Evolutionary conservation across 2,113 vertebrate species (phyloP), one percentile per base, ranked within the genome.

Genomic region (Lathamus discolor): DNA sequence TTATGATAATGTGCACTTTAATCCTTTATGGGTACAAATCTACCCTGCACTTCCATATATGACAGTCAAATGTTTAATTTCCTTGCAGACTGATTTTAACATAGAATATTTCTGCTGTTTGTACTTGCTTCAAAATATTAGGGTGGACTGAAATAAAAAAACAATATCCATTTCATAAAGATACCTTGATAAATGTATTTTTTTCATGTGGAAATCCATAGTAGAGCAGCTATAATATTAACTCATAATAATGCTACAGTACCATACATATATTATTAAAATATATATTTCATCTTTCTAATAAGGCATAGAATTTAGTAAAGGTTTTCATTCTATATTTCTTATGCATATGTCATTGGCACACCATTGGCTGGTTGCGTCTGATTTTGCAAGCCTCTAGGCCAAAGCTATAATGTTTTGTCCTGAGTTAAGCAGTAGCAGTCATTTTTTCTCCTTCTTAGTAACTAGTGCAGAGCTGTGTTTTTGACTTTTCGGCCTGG

Each of bases 61-160:
- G 1, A 35, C 59, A 54, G 37, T 82, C 28, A 67, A 84, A 19
- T 85, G n/a, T 68, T 93, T 81, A 13, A 74, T 88, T 91, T 91
- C 44, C 57, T 91, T 76, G 27, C 46, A 88, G 48, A 52, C 33
- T 84, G n/a, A 39, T 75, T 23, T 78, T 77, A 83, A 69, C 48
- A 33, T 44, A 88, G 37, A 89, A 35, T 92, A 35, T 41, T 88
- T 91, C 63, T 73, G 52, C 54, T 88, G 63, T 62, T 72, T 72
- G 27, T 77, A 88, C 63, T 90, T 84, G 52, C 31, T 93, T 84
- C 63, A 88, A 76, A 88, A 88, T 93, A 72, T 62, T 68, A 69
- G 33, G 16, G 10, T 73, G 48, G 77, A 83, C 44, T 68, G 63
- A 77, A 91, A 91, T 73, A 68, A 39, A 81, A 77, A 93, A 85